A percentile compares a stretch with the other conserved stretches of the same genome.
phyloP scores from a whole-genome alignment of 2,113 vertebrate species.

The Dromas ardeola region DNA sequence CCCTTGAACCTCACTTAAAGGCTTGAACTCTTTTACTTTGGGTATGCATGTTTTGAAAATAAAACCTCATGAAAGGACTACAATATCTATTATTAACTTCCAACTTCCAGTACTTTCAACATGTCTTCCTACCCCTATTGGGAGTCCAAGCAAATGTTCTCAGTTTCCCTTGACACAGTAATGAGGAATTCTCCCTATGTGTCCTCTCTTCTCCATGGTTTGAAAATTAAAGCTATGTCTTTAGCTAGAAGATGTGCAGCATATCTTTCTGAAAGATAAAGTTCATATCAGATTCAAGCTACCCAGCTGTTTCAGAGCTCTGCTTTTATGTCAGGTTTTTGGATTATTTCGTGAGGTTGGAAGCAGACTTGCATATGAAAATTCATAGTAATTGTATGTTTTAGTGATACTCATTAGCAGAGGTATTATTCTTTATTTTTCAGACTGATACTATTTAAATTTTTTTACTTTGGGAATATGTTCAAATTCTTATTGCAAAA shows the following conservation, averaged over 20 bases:
- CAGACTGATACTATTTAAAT: neutral
- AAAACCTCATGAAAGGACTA: neutral
- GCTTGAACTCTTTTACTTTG: neutral
- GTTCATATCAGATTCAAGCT: conserved; percentile 32
- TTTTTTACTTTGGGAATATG: neutral
- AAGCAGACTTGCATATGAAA: neutral
- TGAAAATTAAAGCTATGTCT: conserved; percentile 51
- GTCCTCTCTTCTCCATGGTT: neutral
- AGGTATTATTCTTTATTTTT: neutral
- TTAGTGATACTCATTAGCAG: neutral
- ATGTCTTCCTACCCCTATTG: neutral
- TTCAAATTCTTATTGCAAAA: neutral
- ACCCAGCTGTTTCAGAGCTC: neutral
- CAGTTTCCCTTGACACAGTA: neutral
- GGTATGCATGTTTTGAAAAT: neutral
- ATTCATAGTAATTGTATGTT: neutral
- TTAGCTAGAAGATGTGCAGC: neutral
- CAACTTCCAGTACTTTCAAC: neutral
- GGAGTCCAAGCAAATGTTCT: neutral
- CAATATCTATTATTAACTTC: neutral
- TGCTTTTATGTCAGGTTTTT: conserved; percentile 6
- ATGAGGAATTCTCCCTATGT: conserved; percentile 24
- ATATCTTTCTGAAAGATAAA: neutral
- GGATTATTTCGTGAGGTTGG: neutral
- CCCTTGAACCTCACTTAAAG: neutral